Percentiles rank a stretch among this genome's conserved stretches.
Evolutionary conservation across 1,140 invertebrate species (phyloP).

Genomic region (Cotesia typhae): DNA sequence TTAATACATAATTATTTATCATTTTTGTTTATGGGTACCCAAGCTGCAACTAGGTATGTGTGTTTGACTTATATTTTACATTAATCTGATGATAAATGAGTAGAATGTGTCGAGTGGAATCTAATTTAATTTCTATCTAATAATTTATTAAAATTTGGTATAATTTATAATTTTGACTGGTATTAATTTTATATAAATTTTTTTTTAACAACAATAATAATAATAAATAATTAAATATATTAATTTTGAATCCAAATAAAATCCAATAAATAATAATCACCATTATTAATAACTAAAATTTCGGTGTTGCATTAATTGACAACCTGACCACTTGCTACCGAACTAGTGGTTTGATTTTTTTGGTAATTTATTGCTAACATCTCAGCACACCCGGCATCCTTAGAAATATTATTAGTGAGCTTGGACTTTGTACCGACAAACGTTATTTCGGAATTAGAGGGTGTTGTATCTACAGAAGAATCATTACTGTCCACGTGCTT

Average conservation of each 20-base stretch:
- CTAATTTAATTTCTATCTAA: no score
- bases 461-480: constrained; percentile 41
- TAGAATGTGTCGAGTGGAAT: no score
- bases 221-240: constrained; percentile 22
- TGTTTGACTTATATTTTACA: no score
- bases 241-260: constrained; percentile 12
- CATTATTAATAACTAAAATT: constrained; percentile 1
- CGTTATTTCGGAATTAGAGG: constrained; percentile 40
- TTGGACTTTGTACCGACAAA: constrained; percentile 49
- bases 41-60: no score
- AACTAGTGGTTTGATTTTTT: constrained; percentile 26
- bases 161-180: no score
- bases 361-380: constrained; percentile 48
- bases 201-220: constrained; percentile 14
- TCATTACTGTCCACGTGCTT: constrained; percentile 42
- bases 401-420: constrained; percentile 28
- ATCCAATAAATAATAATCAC: neutral
- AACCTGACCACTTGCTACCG: neutral
- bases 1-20: constrained; percentile 35
- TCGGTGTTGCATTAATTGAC: constrained; percentile 23
- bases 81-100: no score
- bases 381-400: constrained; percentile 50
- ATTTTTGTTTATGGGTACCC: no score
- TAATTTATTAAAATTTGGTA: no score
- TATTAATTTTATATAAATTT: constrained; percentile 6